These are phyloP conservation scores for Tetragnatha montana DNA, from an alignment of 2,888 invertebrate species.

Conservation along the genomic window DNA sequence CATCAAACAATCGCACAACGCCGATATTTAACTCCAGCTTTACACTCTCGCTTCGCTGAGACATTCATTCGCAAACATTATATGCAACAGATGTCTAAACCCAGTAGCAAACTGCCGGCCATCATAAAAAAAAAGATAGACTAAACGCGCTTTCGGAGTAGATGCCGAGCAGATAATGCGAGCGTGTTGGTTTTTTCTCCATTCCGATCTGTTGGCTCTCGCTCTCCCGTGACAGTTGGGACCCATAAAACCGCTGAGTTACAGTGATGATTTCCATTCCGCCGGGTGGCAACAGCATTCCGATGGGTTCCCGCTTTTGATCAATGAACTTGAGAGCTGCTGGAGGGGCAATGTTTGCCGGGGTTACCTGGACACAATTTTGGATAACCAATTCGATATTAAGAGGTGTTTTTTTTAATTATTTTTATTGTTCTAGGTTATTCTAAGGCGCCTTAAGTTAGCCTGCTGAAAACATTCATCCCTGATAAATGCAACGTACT, in stretches of 20 bases:
- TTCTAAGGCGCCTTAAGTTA: too few species aligned
- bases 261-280: slow-evolving; percentile 1
- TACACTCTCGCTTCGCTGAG: background rate
- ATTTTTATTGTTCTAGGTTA: too few species aligned
- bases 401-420: too few species aligned
- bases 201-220: background rate
- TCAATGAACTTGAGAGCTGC: background rate
- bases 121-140: background rate
- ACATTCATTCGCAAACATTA: background rate
- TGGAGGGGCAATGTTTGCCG: too few species aligned
- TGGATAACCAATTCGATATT: too few species aligned
- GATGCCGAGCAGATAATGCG: background rate
- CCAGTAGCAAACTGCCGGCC: background rate
- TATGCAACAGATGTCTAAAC: background rate
- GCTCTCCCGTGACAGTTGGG: background rate
- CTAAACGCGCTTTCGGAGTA: background rate
- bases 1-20: background rate
- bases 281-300: background rate
- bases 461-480: too few species aligned
- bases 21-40: background rate
- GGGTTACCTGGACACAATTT: too few species aligned
- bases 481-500: too few species aligned
- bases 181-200: background rate
- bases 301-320: background rate
- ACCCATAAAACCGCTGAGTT: background rate